Conservation (phyloP, 2,797 vertebrate species). For the Sitta carolinensis region DNA sequence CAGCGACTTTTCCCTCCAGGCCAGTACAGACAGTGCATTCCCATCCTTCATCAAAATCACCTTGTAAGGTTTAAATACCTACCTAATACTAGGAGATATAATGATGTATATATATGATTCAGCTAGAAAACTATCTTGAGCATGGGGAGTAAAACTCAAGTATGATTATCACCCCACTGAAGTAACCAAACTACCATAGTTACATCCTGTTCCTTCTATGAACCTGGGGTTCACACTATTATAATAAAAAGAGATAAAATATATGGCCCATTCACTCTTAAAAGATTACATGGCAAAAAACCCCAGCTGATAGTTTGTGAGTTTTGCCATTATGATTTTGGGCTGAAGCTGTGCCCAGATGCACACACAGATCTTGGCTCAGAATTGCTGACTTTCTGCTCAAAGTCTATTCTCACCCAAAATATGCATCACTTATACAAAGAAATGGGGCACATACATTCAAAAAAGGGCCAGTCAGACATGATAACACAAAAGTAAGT, state of each 20-base stretch:
- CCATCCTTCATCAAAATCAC: neutral
- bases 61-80: neutral
- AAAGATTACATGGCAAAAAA: neutral
- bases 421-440: neutral
- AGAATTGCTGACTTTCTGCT: neutral
- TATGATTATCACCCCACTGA: neutral
- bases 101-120: neutral
- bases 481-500: neutral
- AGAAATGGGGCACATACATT: neutral
- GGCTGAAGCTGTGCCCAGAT: neutral
- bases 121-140: neutral
- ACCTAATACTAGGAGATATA: neutral
- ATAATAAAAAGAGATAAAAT: neutral
- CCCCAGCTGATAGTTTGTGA: neutral
- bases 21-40: neutral
- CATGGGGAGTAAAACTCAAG: neutral
- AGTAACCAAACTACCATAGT: neutral
- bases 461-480: neutral
- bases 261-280: neutral
- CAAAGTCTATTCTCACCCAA: neutral
- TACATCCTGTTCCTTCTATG: neutral
- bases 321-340: neutral
- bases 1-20: neutral
- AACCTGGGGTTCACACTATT: neutral
- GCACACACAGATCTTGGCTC: neutral